Evolutionary conservation across 2,113 vertebrate species (phyloP).

Genomic region (Balaeniceps rex): DNA sequence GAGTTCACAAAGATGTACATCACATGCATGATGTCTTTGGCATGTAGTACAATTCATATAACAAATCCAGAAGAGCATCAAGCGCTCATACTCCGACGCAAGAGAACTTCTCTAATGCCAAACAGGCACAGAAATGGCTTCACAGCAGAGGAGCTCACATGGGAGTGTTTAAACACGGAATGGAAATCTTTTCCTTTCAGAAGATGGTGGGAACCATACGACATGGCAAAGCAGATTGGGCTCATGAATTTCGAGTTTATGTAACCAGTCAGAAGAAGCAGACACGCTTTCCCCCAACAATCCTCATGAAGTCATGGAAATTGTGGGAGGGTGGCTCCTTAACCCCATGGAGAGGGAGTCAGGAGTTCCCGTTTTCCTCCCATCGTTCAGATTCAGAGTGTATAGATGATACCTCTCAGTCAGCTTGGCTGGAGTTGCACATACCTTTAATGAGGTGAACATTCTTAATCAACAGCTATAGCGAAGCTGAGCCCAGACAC

Average conservation of each 20-base stretch:
- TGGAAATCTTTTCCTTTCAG: background rate
- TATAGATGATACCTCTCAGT: background rate
- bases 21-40: background rate
- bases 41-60: background rate
- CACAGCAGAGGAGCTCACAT: background rate
- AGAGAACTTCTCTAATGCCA: background rate
- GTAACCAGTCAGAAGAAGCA: background rate
- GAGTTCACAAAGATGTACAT: background rate
- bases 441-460: rapidly evolving
- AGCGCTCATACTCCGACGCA: background rate
- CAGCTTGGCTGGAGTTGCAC: background rate
- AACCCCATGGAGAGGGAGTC: background rate
- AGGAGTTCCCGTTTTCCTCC: background rate
- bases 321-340: background rate
- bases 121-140: background rate
- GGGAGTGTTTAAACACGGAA: background rate
- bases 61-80: background rate
- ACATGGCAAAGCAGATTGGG: background rate
- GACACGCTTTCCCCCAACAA: rapidly evolving
- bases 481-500: background rate
- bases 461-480: background rate
- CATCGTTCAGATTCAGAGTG: rapidly evolving
- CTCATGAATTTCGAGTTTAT: background rate
- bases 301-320: background rate
- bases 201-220: background rate